A percentile compares a stretch with the other conserved stretches of the same genome.
phyloP scores from a whole-genome alignment of 2,888 invertebrate species.

The Agriopis aurantiaria region DNA sequence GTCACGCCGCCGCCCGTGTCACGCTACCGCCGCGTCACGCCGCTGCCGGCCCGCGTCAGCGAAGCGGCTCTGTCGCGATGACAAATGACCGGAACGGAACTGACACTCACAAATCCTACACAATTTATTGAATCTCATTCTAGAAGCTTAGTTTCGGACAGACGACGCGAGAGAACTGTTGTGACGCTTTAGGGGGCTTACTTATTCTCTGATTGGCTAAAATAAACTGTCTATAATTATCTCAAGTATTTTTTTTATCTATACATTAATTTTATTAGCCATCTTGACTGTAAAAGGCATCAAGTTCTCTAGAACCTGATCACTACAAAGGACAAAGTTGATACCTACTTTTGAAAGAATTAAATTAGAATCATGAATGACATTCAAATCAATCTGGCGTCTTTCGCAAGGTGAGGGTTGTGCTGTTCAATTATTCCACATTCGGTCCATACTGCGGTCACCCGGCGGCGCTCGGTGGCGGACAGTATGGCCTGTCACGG shows the following conservation, averaged over 20 bases:
- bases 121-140: conserved; percentile 31
- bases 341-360: too few species aligned
- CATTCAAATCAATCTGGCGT: neutral
- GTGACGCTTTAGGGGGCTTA: neutral
- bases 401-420: neutral
- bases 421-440: neutral
- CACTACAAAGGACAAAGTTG: too few species aligned
- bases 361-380: too few species aligned
- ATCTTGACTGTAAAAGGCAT: too few species aligned
- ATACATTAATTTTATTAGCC: too few species aligned
- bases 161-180: neutral
- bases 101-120: conserved; percentile 19
- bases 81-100: conserved; percentile 33
- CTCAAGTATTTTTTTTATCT: too few species aligned
- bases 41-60: neutral
- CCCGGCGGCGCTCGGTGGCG: neutral
- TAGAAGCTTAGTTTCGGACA: conserved; percentile 20
- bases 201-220: neutral
- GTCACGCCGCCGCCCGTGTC: too few species aligned
- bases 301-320: too few species aligned
- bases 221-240: too few species aligned
- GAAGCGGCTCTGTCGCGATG: conserved; percentile 21
- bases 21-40: too few species aligned
- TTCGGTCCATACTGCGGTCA: neutral
- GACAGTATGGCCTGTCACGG: too few species aligned